A percentile compares a stretch with the other conserved stretches of the same genome.
phyloP scores from a whole-genome alignment of 2,888 invertebrate species.

The Eristalis arbustorum region DNA sequence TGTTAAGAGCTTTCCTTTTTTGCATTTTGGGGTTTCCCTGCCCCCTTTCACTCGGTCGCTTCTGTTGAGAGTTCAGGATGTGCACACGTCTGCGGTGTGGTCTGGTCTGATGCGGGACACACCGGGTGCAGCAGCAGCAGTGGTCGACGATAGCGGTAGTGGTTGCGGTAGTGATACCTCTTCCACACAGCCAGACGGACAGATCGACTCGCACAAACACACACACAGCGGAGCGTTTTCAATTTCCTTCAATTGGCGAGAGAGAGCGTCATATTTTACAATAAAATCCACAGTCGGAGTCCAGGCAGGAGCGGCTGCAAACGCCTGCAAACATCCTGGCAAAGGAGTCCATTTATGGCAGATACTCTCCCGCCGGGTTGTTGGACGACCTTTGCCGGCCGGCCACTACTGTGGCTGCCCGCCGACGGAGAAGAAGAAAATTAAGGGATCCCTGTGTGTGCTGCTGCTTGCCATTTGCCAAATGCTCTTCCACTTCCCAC shows the following conservation, averaged over 20 bases:
- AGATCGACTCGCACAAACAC: not conserved
- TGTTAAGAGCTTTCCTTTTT: constrained; percentile 49
- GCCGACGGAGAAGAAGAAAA: constrained; percentile 45
- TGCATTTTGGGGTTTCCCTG: constrained; percentile 55
- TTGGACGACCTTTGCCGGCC: not conserved
- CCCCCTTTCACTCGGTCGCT: constrained; percentile 23
- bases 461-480: constrained; percentile 54
- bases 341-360: constrained; percentile 62
- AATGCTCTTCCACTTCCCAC: constrained; percentile 26
- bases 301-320: not conserved
- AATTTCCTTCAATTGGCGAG: constrained; percentile 70
- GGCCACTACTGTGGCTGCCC: constrained; percentile 34
- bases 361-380: not conserved
- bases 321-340: constrained; percentile 49
- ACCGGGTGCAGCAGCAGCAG: not conserved
- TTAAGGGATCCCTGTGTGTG: constrained; percentile 42
- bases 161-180: not conserved
- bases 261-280: constrained; percentile 68
- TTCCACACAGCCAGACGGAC: not conserved
- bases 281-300: constrained; percentile 51
- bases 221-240: constrained; percentile 39
- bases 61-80: constrained; percentile 66
- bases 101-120: constrained; percentile 36
- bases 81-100: constrained; percentile 70
- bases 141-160: not conserved